Conservation (phyloP, 1,140 invertebrate genomes). For the Hycleus phaleratus region DNA sequence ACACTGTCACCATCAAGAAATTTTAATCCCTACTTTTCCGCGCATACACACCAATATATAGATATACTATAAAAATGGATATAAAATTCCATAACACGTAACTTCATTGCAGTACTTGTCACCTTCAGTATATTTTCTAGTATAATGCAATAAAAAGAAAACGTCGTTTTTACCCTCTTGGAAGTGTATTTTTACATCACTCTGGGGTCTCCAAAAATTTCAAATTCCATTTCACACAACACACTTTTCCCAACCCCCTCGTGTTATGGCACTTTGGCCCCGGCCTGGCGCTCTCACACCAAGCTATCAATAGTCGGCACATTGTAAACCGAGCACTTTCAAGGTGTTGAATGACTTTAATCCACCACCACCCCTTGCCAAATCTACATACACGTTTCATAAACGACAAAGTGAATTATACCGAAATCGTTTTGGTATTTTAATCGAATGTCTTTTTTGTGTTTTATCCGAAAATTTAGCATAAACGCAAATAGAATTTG, state of each 20-base stretch:
- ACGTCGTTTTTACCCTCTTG: slow-evolving; percentile 31
- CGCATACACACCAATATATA: slow-evolving; percentile 1
- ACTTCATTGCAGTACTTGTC: slow-evolving; percentile 37
- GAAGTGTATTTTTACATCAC: slow-evolving; percentile 39
- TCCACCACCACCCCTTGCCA: slow-evolving; percentile 22
- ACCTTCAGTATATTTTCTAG: slow-evolving; percentile 35
- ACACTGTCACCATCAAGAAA: slow-evolving; percentile 33
- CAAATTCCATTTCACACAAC: slow-evolving; percentile 34
- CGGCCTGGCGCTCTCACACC: neutral
- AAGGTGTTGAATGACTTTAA: slow-evolving; percentile 36
- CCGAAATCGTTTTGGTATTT: neutral
- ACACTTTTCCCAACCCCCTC: slow-evolving; percentile 16
- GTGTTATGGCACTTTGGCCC: slow-evolving; percentile 18
- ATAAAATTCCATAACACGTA: slow-evolving; percentile 38
- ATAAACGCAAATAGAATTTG: neutral
- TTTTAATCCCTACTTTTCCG: slow-evolving; percentile 33
- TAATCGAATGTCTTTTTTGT: neutral
- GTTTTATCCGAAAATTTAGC: neutral
- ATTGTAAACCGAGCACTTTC: slow-evolving; percentile 36
- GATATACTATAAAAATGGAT: slow-evolving; percentile 28
- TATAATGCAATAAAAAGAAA: slow-evolving; percentile 38
- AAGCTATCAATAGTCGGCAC: slow-evolving; percentile 25
- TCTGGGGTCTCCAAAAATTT: slow-evolving; percentile 35
- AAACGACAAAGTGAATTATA: slow-evolving; percentile 13
- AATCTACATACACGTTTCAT: neutral